Base-by-base conservation (phyloP, 92 coral and sea anemone genomes). In the Scolanthus callimorphus region DNA sequence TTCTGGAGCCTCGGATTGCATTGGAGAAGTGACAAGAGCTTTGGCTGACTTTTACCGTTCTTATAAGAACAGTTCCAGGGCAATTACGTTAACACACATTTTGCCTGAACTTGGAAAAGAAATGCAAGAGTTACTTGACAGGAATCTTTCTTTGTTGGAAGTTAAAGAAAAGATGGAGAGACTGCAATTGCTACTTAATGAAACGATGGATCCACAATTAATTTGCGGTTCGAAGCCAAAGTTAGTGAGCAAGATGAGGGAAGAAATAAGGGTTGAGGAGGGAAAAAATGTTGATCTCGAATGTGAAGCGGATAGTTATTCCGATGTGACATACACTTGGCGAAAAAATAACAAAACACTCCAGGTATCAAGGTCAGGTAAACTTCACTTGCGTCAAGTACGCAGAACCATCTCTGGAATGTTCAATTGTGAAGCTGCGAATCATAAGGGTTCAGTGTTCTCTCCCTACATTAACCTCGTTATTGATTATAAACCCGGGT, bases 281-380 rank as follows among this genome's bases (percentile, higher is more conserved):
- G 83, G 83, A n/a, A 59, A 67, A 29, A 29, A 44, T 3, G n/a
- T 55, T 12, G 57, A 4, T 1, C 52, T 76, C 3, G 19, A 25
- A 3, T 76, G 83, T 51, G 31, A 49, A 24, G 83, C 76, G 20
- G 39, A 54, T 20, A 67, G 76, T 21, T 9, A 31, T 25, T 21
- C 70, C 10, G 49, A 61, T 38, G 55, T 68, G 17, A 46, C 52
- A 15, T 76, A 76, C 62, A 59, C 56, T 6, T 76, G 83, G 83
- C 56, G 54, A 37, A 76, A 61, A 29, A 50, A 53, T 31, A 46
- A 60, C 1, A 43, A 29, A 17, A 22, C 60, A 4, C 4, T 76
- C 22, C 69, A 51, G 31, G 31, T 38, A 27, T 59, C 76, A 25
- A 31, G 41, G 11, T 30, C 57, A 21, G 83, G 83, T 6, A 43